Evolutionary conservation across 1,140 invertebrate genomes (phyloP).

Genomic region (Maconellicoccus hirsutus): DNA sequence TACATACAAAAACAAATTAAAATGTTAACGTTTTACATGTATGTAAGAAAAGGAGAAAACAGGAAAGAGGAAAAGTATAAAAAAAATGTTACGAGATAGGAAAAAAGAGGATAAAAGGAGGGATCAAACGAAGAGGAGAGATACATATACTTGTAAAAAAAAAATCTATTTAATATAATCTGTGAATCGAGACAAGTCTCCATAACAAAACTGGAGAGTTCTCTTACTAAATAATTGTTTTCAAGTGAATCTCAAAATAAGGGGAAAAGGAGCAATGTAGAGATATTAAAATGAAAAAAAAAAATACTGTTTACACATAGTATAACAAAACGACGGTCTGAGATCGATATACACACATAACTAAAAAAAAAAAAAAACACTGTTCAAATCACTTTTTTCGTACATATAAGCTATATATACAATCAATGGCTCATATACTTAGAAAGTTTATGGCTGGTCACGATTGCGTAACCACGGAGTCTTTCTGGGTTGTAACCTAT

Average conservation of each 20-base stretch:
- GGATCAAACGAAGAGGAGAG: background rate
- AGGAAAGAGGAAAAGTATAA: background rate
- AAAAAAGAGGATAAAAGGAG: background rate
- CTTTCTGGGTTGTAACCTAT: too few species aligned
- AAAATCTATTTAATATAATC: too few species aligned
- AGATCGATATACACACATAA: constrained; percentile 14
- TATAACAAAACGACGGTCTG: background rate
- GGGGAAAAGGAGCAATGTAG: background rate
- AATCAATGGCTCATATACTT: too few species aligned
- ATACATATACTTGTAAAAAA: too few species aligned
- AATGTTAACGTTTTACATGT: constrained; percentile 11
- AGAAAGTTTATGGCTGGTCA: too few species aligned
- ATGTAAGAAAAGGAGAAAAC: background rate
- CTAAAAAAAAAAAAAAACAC: background rate
- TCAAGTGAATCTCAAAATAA: too few species aligned
- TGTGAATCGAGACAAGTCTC: too few species aligned
- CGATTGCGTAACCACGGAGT: too few species aligned
- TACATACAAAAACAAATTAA: constrained; percentile 15
- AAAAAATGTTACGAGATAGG: background rate
- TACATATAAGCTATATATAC: too few species aligned
- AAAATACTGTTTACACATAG: constrained; percentile 20
- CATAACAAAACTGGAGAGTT: too few species aligned
- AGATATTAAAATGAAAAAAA: background rate
- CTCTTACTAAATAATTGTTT: too few species aligned
- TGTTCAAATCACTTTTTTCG: background rate